Base-by-base conservation (phyloP, 2,797 vertebrate species). In the Diplodus puntazzo region DNA sequence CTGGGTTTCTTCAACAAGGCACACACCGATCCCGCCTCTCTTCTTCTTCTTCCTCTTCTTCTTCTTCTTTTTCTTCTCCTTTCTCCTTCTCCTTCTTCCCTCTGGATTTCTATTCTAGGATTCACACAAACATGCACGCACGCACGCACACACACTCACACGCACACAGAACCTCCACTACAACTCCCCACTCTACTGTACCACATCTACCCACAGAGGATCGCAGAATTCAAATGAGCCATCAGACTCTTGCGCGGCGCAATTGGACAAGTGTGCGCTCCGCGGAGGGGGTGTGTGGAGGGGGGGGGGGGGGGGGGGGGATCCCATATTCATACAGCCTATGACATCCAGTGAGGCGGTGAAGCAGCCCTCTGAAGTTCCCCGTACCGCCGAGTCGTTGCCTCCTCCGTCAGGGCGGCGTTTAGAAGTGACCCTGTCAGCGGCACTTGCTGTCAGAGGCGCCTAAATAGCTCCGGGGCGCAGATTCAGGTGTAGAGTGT, bases 361-460 rank as follows among this genome's bases (percentile, higher is more conserved):
- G 80, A 85, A 87, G 85, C 79, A 79, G 64, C 72, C 60, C 16
- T 17, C 75, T 77, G 83, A 87, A 90, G 90, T 90, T 91, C 82
- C 76, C 71, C 23, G 69, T 85, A 39, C 69, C 79, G 69, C 62
- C 34, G 77, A 75, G 60, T 67, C 74, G 85, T 58, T 79, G 70
- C 77, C 86, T 88, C 86, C 85, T 90, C 87, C 68, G 73, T 70
- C 78, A 85, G 89, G 91, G 91, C 91, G 80, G 88, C 75, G 92
- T 92, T 92, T 73, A 83, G 73, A 79, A 92, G 89, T 88, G 90
- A 91, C 86, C 86, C 85, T 60, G 85, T 43, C 63, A 81, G 84
- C 71, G 43, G 73, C 78, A 59, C 73, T 74, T 59, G 84, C 85
- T 73, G 79, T 39, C 81, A 84, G 79, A 42, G 69, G 76, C 73